Base-by-base conservation (phyloP, 2,797 vertebrate species). In the Clamator glandarius region DNA sequence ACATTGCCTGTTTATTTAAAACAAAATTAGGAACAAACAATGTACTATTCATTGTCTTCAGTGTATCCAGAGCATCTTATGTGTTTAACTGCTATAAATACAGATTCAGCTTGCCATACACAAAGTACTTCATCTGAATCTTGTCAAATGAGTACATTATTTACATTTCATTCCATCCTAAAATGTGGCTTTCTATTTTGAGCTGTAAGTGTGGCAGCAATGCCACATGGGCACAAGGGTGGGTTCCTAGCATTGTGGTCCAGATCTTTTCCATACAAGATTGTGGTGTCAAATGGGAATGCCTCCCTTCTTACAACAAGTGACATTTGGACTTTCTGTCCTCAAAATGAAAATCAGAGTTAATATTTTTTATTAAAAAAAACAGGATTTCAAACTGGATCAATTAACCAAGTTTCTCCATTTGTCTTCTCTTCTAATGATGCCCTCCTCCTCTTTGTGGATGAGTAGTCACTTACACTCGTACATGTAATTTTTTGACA, bases 61-160 rank as follows among this genome's bases (percentile, higher is more conserved):
- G n/a, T 73, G 33, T 79, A 96, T 87, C 61, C 76, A 97, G 81
- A 85, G 78, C 26, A 23, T 57, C 73, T 92, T 90, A 64, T 66
- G 74, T 94, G 76, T 96, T 95, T 87, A 92, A 82, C 80, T 80
- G 87, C 61, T 95, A 79, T 96, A 96, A 95, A 83, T 93, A 93
- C 59, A 91, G 72, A 88, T 82, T 52, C 50, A 70, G 59, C 74
- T 96, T 94, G 86, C 94, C 96, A 96, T 96, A 95, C 97, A 96
- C 94, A 95, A 76, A 96, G 89, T n/a, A 50, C 51, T 64, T 96
- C 68, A 89, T 95, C 87, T 96, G 96, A 95, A 92, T 95, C 91
- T 89, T 3, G 6, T 94, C 84, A 89, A 87, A 95, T 95, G 39
- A 89, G 31, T 90, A 77, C 33, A 58, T 92, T 95, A 95, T 93